Conservation (phyloP, 2,888 invertebrate genomes). For the Boloria selene region DNA sequence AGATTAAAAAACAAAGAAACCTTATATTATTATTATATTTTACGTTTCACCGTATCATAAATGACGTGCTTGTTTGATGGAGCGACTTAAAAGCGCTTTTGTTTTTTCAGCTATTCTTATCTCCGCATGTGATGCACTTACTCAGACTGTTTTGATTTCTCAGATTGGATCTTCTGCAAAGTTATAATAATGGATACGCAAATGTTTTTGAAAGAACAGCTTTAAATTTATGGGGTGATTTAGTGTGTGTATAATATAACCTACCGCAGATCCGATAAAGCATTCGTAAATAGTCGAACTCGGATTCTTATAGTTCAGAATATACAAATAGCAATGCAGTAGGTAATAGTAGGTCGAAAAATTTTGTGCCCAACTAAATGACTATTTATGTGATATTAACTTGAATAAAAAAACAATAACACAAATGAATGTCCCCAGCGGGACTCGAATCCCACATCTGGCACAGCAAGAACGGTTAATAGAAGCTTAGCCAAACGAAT, state of each 20-base stretch:
- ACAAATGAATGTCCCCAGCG: no score
- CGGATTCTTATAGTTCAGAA: slow-evolving; percentile 20
- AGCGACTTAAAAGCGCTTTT: slow-evolving; percentile 40
- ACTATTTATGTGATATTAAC: no score
- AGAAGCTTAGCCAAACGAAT: no score
- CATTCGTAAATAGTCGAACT: slow-evolving; percentile 18
- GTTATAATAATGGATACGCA: slow-evolving; percentile 41
- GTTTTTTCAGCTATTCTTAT: slow-evolving; percentile 47
- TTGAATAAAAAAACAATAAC: no score
- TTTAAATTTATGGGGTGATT: slow-evolving; percentile 33
- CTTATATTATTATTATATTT: slow-evolving; percentile 16
- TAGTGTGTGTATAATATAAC: slow-evolving; percentile 33
- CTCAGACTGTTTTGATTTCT: slow-evolving; percentile 46
- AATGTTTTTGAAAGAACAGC: slow-evolving; percentile 38
- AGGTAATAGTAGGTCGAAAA: background rate
- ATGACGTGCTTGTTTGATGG: slow-evolving; percentile 48
- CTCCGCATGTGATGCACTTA: slow-evolving; percentile 44
- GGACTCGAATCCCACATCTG: no score
- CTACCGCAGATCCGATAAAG: slow-evolving; percentile 33
- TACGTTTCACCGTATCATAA: slow-evolving; percentile 42
- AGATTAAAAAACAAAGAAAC: slow-evolving; percentile 7
- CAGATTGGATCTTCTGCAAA: slow-evolving; percentile 41
- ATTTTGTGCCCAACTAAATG: no score
- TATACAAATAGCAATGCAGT: background rate
- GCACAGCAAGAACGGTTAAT: no score